Base-by-base conservation (phyloP, 2,888 invertebrate species). In the Geophilus truncorum region DNA sequence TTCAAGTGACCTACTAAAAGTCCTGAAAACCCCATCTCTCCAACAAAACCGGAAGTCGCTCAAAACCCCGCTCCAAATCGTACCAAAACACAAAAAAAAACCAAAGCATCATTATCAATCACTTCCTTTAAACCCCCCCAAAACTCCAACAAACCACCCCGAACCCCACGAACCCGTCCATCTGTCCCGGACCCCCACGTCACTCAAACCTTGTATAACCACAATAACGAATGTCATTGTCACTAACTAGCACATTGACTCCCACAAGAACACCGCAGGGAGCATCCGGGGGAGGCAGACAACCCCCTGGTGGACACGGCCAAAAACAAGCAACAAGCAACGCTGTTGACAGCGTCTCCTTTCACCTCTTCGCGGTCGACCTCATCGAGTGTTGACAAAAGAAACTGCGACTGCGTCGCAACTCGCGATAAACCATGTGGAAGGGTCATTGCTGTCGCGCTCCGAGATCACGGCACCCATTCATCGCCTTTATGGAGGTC, bases 201-300 rank as follows among this genome's bases (percentile, higher is more conserved):
- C 18, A 62, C 21, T 9, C 57, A 5, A 57, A 23, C 21, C 21
- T 62, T 62, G 57, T 62, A 62, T 62, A 62, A 62, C 6, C 2
- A 62, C 57, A 62, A 62, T 62, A 62, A 23, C 57, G 57, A 62
- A 62, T 62, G 57, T 62, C 21, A 62, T 62, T 62, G 23, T 62
- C 57, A 62, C 57, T 62, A 62, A 62, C 57, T 62, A 62, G 57
- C 57, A 18, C 57, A 62, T 62, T 62, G n/a, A 62, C 57, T n/a
- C 10, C 57, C 23, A 62, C 23, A 62, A 62, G 57, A 62, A 21
- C 57, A 10, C 57, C 0, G 1, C 57, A 21, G 57, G 57, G 23
- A 21, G 9, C 57, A 5, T 21, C 21, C 57, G 4, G 57, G n/a
- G 2, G 18, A 9, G 5, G n/a, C 18, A 9, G 57, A 62, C 57